Conservation (phyloP, 1,140 invertebrate genomes). For the Tetramorium alpestre region DNA sequence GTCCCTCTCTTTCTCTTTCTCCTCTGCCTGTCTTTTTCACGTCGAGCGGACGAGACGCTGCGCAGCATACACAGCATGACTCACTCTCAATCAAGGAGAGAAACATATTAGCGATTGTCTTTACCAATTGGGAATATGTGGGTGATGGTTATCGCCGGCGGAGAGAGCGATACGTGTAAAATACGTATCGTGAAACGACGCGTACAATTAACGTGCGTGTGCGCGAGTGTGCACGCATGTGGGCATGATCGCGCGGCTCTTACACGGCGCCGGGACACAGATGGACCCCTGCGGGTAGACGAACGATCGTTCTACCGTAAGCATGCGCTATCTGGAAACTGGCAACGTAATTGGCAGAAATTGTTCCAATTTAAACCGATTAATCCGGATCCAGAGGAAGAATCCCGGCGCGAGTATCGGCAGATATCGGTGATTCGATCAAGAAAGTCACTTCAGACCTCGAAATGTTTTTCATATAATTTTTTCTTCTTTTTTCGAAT, state of each 20-base stretch:
- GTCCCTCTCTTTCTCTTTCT: not conserved
- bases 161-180: slow-evolving; percentile 64
- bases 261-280: slow-evolving; percentile 68
- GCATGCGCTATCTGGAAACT: slow-evolving; percentile 70
- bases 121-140: slow-evolving; percentile 82
- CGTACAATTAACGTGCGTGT: slow-evolving; percentile 33
- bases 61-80: slow-evolving; percentile 67
- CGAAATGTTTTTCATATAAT: not conserved
- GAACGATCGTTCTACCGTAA: slow-evolving; percentile 70
- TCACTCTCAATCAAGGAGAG: slow-evolving; percentile 83
- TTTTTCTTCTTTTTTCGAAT: not conserved
- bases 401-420: slow-evolving; percentile 58
- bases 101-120: slow-evolving; percentile 83
- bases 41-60: slow-evolving; percentile 43
- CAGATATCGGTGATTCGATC: slow-evolving; percentile 64
- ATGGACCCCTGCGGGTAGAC: slow-evolving; percentile 81
- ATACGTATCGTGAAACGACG: slow-evolving; percentile 31
- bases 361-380: slow-evolving; percentile 70
- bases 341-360: slow-evolving; percentile 69
- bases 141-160: slow-evolving; percentile 77
- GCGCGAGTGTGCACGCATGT: slow-evolving; percentile 15
- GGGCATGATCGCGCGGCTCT: slow-evolving; percentile 10
- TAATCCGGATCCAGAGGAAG: slow-evolving; percentile 66
- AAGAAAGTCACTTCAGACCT: not conserved
- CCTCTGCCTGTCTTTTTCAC: not conserved